phyloP scores from a whole-genome alignment of 2,113 vertebrate genomes.

The Notarius lentiginosus region DNA sequence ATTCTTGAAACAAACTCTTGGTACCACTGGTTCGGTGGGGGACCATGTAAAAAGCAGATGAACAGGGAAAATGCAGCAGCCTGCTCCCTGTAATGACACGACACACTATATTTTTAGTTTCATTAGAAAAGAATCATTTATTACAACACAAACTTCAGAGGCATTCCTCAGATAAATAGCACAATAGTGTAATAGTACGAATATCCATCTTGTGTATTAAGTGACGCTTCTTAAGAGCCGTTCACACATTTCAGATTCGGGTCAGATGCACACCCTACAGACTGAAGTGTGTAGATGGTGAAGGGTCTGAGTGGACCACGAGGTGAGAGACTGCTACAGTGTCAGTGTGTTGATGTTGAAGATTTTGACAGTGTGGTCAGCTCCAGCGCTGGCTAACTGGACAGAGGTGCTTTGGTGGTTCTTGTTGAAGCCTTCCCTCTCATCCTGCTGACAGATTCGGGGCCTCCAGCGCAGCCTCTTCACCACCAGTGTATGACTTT shows the following conservation, averaged over 20 bases:
- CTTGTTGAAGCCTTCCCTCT: constrained; percentile 50
- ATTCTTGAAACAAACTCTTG: neutral
- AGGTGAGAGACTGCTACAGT: constrained; percentile 44
- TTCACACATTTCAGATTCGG: neutral
- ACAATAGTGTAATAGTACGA: neutral
- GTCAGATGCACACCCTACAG: neutral
- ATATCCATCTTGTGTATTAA: neutral
- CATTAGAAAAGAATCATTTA: constrained; percentile 40
- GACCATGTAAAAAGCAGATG: neutral
- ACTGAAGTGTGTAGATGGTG: neutral
- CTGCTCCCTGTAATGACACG: neutral
- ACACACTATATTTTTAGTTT: neutral
- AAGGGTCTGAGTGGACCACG: neutral
- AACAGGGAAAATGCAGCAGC: neutral
- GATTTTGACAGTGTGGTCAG: constrained; percentile 91
- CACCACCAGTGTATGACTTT: constrained; percentile 87
- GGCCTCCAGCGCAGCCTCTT: constrained; percentile 88
- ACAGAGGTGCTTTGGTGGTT: constrained; percentile 75
- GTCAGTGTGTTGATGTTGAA: constrained; percentile 78
- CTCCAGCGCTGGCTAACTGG: constrained; percentile 88
- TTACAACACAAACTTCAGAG: constrained; percentile 15
- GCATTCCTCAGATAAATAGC: constrained; percentile 22
- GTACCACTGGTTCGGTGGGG: neutral
- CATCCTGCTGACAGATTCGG: constrained; percentile 60
- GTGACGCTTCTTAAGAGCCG: neutral